A percentile compares a stretch with the other conserved stretches of the same genome.
phyloP scores from a whole-genome alignment of 2,888 invertebrate genomes.

The Mythimna ferrago region DNA sequence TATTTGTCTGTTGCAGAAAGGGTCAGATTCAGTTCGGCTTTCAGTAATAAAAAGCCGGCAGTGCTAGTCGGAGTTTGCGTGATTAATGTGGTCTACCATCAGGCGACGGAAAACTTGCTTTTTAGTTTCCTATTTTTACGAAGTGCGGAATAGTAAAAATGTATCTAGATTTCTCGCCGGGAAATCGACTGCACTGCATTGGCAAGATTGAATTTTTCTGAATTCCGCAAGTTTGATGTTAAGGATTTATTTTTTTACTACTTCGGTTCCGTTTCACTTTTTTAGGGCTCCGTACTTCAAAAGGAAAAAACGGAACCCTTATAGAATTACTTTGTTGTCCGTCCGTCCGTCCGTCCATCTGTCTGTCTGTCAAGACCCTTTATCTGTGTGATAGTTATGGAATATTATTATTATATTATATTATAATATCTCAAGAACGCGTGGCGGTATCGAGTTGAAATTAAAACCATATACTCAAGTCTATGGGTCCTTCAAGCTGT shows the following conservation, averaged over 20 bases:
- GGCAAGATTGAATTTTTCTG: constrained; percentile 5
- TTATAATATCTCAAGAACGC: no score
- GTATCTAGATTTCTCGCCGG: constrained; percentile 22
- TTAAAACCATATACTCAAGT: no score
- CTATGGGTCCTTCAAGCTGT: no score
- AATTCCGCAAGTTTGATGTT: neutral
- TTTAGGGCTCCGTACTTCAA: no score
- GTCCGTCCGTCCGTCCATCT: no score
- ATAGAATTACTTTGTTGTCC: no score
- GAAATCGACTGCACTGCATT: constrained; percentile 27
- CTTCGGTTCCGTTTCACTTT: neutral
- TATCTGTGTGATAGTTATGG: no score
- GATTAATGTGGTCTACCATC: constrained; percentile 46
- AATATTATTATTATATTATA: no score
- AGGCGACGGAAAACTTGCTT: constrained; percentile 42
- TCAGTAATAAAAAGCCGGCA: constrained; percentile 32
- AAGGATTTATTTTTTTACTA: neutral
- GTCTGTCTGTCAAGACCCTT: no score
- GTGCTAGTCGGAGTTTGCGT: constrained; percentile 43
- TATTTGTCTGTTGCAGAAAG: constrained; percentile 27
- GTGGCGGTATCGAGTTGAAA: no score
- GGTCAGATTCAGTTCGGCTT: constrained; percentile 20
- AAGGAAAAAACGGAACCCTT: no score
- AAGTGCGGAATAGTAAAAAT: constrained; percentile 42
- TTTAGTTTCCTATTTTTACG: constrained; percentile 40